Percentiles rank a stretch among this genome's conserved stretches.
These are phyloP conservation scores for Podarcis cretensis DNA, from an alignment of 2,113 vertebrate species.

Conservation along the genomic window DNA sequence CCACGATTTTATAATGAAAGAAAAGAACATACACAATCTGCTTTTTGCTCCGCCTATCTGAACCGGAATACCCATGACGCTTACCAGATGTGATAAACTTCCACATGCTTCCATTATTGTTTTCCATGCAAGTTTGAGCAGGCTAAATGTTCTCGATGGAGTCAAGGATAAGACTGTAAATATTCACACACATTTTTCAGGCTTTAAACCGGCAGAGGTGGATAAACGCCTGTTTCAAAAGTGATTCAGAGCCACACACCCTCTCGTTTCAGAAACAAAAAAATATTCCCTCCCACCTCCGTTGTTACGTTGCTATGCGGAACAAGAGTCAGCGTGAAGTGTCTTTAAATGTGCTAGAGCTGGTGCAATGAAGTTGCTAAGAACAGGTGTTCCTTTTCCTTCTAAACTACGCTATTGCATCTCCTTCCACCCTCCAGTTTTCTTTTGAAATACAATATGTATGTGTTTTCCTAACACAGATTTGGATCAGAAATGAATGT, in stretches of 20 bases:
- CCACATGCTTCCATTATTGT: slow-evolving; percentile 44
- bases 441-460: neutral
- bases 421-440: neutral
- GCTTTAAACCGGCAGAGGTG: slow-evolving; percentile 36
- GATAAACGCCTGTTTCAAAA: slow-evolving; percentile 57
- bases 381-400: slow-evolving; percentile 13
- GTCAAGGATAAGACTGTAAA: slow-evolving; percentile 30
- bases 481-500: neutral
- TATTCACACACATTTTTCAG: neutral
- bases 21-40: neutral
- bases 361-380: neutral
- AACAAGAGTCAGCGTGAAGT: neutral
- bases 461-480: neutral
- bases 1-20: neutral
- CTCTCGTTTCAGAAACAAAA: slow-evolving; percentile 44
- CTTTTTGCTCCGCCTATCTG: neutral
- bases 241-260: slow-evolving; percentile 72
- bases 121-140: fast-evolving
- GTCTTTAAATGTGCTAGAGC: neutral
- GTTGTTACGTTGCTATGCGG: slow-evolving; percentile 19
- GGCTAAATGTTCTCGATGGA: neutral
- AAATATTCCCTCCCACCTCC: slow-evolving; percentile 43
- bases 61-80: neutral
- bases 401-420: neutral
- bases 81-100: slow-evolving; percentile 59